Base-by-base conservation (phyloP, 2,113 vertebrate species). In the Lucifuga dentata region DNA sequence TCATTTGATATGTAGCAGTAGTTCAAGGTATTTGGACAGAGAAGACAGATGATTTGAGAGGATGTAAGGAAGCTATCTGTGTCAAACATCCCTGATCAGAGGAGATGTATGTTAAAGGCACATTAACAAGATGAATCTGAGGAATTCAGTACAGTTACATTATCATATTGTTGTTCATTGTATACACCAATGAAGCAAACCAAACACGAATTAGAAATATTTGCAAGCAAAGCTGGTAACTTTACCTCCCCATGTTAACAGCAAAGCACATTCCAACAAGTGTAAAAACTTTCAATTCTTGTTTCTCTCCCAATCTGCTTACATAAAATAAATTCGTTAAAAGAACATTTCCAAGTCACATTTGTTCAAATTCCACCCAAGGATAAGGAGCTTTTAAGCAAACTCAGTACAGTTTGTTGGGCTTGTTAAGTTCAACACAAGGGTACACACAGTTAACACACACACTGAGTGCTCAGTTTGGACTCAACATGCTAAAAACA, bases 301-400 rank as follows among this genome's bases (percentile, higher is more conserved):
- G 3, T 1, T 46, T 35, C 45, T 29, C 46, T 43, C 33, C 13
- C 16, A 71, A 68, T 80, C 76, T 6, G 57, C 60, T 86, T 87
- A 73, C 3, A 24, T 61, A 82, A 81, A 8, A 35, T 4, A 40
- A 65, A 60, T n/a, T 55, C 50, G 16, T 36, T 36, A 2, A 17
- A 74, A 67, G 51, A 46, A 13, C 19, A 21, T 74, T 39, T 58
- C 17, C 80, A 38, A 78, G 68, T 56, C 53, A 44, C 17, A 62
- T 41, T 70, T 38, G 1, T 24, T 40, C 46, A 45, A 38, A 68
- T 55, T 59, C 40, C 53, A 71, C 17, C 2, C 19, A 35, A 2
- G 8, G 51, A 50, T 53, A 79, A 66, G 10, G 23, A 26, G 73
- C 55, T 74, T 75, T 51, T 16, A 33, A 38, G 12, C 38, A 50